Evolutionary conservation across 2,888 invertebrate genomes (phyloP), one percentile per base, ranked within the genome.

Genomic region (Ethmia dodecea): DNA sequence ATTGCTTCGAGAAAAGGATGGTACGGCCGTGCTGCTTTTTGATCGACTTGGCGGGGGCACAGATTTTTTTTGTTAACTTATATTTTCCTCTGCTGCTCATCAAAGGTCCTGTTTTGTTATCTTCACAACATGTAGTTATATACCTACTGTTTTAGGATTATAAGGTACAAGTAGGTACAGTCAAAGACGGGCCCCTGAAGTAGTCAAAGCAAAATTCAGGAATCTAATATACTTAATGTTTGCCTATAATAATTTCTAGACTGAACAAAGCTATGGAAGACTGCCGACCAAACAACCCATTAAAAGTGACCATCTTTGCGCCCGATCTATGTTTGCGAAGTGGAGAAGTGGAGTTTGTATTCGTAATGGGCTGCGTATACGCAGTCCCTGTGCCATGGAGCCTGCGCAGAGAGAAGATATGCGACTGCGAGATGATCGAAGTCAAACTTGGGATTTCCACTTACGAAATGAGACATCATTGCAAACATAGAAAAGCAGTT

Each of bases 351-450:
- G 73, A 81, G 33, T 43, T 84, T 6, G 52, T 79, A 40, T 72
- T 84, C 13, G 71, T 86, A 0, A 45, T 86, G 47, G 81, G 78
- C 1, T 77, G 78, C 38, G 57, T 79, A 1, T 78, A 73, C 47
- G 44, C 37, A 2, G 68, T 52, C 0, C 65, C 75, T 0, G 83
- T 81, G 0, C 46, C 69, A 2, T 86, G 83, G 76, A 71, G 46
- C 35, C 42, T 86, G 28, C 60, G 76, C 1, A 65, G 86, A 28
- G 72, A 77, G 38, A 81, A 86, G 49, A 73, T 86, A 37, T 86
- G 86, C 45, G 73, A 79, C 14, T 86, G 86, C 40, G 65, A 67
- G 28, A 81, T 84, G 83, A 45, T 77, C 0, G 77, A 84, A 46
- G 65, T 79, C 0, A 55, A 75, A 57, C 47, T 58, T 5, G 86